Percentiles rank a stretch among this genome's conserved stretches.
Conservation (phyloP, 2,113 vertebrate genomes). For the Lophochroa leadbeateri region DNA sequence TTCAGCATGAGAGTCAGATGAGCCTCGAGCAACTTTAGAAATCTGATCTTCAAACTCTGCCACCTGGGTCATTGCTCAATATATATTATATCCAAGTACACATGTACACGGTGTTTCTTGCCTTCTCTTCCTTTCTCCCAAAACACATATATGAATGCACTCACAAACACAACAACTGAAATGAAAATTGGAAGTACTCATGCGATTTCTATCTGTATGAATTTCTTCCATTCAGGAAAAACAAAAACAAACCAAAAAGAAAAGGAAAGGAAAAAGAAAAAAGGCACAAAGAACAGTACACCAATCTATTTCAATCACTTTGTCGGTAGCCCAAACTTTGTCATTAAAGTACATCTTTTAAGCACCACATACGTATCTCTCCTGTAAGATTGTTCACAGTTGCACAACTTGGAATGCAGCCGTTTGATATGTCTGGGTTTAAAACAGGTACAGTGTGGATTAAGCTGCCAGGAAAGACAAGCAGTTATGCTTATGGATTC, state of each 20-base stretch:
- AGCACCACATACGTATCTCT: not conserved
- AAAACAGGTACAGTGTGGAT: not conserved
- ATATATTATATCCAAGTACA: not conserved
- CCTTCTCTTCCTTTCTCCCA: not conserved
- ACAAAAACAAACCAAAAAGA: not conserved
- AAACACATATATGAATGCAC: not conserved
- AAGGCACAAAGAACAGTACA: not conserved
- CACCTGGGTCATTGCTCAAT: not conserved
- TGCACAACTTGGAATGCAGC: not conserved
- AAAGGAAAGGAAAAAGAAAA: not conserved
- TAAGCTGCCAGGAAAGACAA: not conserved
- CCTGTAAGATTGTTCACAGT: not conserved
- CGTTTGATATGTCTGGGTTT: not conserved
- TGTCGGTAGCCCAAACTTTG: not conserved
- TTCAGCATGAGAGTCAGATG: not conserved
- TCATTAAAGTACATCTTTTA: not conserved
- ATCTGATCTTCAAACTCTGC: constrained; percentile 19
- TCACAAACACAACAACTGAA: not conserved
- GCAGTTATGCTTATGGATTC: not conserved
- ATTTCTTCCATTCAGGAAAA: not conserved
- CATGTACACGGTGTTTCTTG: not conserved
- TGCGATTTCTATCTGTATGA: not conserved
- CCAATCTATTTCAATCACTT: not conserved
- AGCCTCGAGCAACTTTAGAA: not conserved
- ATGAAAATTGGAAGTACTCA: not conserved